Evolutionary conservation across 2,888 invertebrate genomes (phyloP), one percentile per base, ranked within the genome.

Genomic region (Sarcophaga subvicina): DNA sequence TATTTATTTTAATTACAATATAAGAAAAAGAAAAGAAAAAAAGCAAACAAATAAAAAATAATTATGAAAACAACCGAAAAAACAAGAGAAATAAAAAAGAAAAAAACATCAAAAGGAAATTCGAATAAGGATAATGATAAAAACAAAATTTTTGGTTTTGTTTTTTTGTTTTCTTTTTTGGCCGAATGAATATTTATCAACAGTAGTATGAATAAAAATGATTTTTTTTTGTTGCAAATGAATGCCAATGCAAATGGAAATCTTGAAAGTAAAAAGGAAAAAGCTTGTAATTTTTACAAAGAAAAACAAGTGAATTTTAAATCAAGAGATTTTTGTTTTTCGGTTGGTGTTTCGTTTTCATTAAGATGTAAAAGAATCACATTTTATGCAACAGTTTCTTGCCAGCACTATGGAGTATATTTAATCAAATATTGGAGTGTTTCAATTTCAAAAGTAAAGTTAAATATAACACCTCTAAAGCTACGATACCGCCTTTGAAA

Each of bases 171-270:
- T 20, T 49, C 3, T 69, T 69, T 20, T 45, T 63, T 22, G 63
- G 22, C 54, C 63, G 70, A 76, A 76, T 76, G 76, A 76, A 82
- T 82, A 76, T 70, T 64, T 64, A 70, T 45, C 70, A 76, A 64
- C 45, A 70, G 37, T 8, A 37, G 37, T 25, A 76, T 70, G 70
- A 76, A 76, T 75, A 76, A 75, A 59, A 71, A 45, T 76, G 45
- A n/a, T 59, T 59, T 59, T 59, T 59, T 59, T 17, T n/a, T 59
- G 12, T 45, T 54, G 47, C 70, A 81, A 82, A 64, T 64, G 45
- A 82, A 72, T 69, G 22, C 47, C 8, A 37, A 20, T 75, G 69
- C 27, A 75, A 20, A 20, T 49, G 49, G 37, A 37, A 37, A 37
- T 37, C 37, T 37, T 37, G 37, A 37, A 37, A 37, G 37, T 10